phyloP scores from a whole-genome alignment of 2,797 vertebrate species.

The Sibirionetta formosa region DNA sequence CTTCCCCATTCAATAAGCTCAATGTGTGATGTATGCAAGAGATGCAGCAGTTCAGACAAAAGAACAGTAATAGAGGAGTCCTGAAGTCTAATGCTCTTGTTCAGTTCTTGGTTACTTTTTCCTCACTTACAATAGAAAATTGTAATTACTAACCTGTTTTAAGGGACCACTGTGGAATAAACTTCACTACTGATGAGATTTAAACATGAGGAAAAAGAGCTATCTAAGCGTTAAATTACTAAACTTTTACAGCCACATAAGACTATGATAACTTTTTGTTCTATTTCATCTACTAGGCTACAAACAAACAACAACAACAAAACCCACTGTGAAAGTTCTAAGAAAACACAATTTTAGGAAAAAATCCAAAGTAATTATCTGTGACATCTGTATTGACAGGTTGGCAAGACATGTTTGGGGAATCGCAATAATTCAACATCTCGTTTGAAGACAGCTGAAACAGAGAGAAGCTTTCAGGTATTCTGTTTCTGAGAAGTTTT shows the following conservation, averaged over 20 bases:
- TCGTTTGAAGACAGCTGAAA: constrained; percentile 38
- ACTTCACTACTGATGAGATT: neutral
- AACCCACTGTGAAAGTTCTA: too few species aligned
- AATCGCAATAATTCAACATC: constrained; percentile 54
- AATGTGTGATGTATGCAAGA: neutral
- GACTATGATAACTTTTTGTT: neutral
- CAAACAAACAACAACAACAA: too few species aligned
- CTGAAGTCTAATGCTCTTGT: neutral
- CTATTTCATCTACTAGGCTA: neutral
- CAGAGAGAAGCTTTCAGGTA: constrained; percentile 76
- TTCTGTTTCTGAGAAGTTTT: neutral
- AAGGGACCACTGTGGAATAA: neutral
- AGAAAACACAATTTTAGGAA: neutral
- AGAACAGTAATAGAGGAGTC: neutral
- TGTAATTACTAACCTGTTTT: neutral
- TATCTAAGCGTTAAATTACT: neutral
- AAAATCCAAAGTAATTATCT: neutral
- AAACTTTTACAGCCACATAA: neutral
- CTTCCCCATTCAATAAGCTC: neutral
- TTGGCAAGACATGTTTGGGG: constrained; percentile 67
- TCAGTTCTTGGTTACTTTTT: neutral
- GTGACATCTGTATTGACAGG: constrained; percentile 59
- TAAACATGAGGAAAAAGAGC: neutral
- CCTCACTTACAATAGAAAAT: neutral
- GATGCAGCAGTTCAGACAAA: neutral